Evolutionary conservation across 2,888 invertebrate genomes (phyloP).

Genomic region (Drosophila crucigera): DNA sequence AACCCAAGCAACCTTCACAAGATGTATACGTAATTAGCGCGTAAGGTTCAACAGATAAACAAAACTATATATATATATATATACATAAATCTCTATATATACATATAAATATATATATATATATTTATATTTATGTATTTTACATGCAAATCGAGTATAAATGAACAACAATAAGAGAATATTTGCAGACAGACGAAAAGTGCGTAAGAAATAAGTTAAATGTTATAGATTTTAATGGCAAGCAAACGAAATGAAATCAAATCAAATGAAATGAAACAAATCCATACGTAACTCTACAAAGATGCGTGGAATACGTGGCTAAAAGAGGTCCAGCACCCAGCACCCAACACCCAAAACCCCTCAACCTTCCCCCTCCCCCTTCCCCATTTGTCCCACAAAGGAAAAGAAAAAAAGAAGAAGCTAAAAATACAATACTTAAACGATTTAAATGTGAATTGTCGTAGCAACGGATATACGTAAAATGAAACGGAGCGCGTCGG

Average conservation of each 20-base stretch:
- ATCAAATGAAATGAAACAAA: conserved; percentile 43
- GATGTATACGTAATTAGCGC: conserved; percentile 85
- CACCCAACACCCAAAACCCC: neutral
- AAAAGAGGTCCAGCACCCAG: conserved; percentile 33
- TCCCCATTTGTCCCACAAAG: neutral
- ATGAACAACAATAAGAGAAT: conserved; percentile 70
- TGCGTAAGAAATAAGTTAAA: conserved; percentile 74
- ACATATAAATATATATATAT: conserved; percentile 45
- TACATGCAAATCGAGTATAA: conserved; percentile 56
- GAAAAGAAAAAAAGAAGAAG: conserved; percentile 51
- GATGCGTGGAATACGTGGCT: conserved; percentile 29
- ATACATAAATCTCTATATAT: conserved; percentile 42
- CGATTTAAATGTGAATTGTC: conserved; percentile 79
- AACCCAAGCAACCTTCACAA: conserved; percentile 80
- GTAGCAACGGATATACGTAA: conserved; percentile 83
- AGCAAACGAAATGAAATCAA: conserved; percentile 37
- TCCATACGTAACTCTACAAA: conserved; percentile 46
- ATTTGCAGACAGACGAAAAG: conserved; percentile 55
- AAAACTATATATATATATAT: conserved; percentile 34
- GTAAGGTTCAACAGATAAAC: conserved; percentile 73
- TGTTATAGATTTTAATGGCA: conserved; percentile 77
- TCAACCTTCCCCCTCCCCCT: conserved; percentile 2
- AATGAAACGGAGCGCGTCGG: conserved; percentile 52
- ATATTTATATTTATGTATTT: conserved; percentile 73
- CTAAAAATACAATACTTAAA: conserved; percentile 70